Percentiles rank a stretch among this genome's conserved stretches.
phyloP scores from a whole-genome alignment of 2,888 invertebrate genomes.

The Hypomecis atomaria region DNA sequence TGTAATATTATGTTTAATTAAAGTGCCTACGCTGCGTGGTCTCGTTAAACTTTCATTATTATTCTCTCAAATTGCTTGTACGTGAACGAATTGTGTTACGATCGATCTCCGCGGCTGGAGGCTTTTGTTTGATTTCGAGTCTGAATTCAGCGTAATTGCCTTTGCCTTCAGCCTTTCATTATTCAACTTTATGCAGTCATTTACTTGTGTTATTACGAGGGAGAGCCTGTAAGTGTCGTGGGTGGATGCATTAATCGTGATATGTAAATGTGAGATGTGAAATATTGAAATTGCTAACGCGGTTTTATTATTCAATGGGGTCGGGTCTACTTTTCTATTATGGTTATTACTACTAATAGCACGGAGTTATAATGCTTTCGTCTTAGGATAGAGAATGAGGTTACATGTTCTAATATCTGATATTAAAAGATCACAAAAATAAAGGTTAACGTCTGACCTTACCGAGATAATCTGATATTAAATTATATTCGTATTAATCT shows the following conservation, averaged over 20 bases:
- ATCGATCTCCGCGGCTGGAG: slow-evolving; percentile 76
- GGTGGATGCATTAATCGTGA: slow-evolving; percentile 83
- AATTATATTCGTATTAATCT: slow-evolving; percentile 4
- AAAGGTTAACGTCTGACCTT: slow-evolving; percentile 13
- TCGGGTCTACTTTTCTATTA: slow-evolving; percentile 47
- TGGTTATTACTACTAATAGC: slow-evolving; percentile 38
- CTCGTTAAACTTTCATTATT: slow-evolving; percentile 83
- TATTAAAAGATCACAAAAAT: not conserved
- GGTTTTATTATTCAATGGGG: slow-evolving; percentile 60
- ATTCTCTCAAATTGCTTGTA: slow-evolving; percentile 81
- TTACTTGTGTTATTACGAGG: slow-evolving; percentile 83
- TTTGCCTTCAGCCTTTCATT: slow-evolving; percentile 84
- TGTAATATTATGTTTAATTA: slow-evolving; percentile 77
- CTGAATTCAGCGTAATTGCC: slow-evolving; percentile 84
- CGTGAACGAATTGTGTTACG: slow-evolving; percentile 80
- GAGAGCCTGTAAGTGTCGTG: slow-evolving; percentile 80
- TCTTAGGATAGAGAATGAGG: slow-evolving; percentile 22
- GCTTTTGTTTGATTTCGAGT: slow-evolving; percentile 84
- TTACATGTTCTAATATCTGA: slow-evolving; percentile 29
- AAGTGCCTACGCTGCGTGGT: slow-evolving; percentile 66
- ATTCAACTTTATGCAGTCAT: slow-evolving; percentile 84
- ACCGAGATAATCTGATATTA: slow-evolving; percentile 4
- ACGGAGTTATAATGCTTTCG: slow-evolving; percentile 31
- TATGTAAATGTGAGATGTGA: slow-evolving; percentile 81
- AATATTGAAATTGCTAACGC: slow-evolving; percentile 77